Base-by-base conservation (phyloP, 2,888 invertebrate species). In the Taphrorychus bicolor region DNA sequence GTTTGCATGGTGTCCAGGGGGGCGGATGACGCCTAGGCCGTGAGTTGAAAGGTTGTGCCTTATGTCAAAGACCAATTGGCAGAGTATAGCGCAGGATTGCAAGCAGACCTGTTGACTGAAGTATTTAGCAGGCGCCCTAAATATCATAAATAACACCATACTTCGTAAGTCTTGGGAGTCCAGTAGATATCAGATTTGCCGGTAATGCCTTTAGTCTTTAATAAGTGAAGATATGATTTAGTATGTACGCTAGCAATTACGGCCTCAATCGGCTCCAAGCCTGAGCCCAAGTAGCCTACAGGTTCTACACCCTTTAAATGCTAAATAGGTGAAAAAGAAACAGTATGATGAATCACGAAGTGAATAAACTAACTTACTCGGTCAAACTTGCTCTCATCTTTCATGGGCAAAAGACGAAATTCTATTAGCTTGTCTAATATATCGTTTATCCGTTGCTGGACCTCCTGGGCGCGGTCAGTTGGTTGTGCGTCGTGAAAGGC, bases 1-100 rank as follows among this genome's bases (percentile, higher is more conserved):
- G 78, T 91, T 92, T 0, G 95, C 94, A 82, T 97, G 97, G 82
- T 97, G 97, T 0, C 97, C 97, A 0, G 97, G 97, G 0, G 95
- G 95, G 0, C 95, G 87, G 0, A 97, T 86, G 66, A 96, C 86
- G 72, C 95, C 97, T 2, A 93, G 88, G 0, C 93, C 96, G 66
- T 60, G 60, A 14, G 49, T 17, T 9, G 61, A 58, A 2, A 16
- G 5, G 16, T 23, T 41, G 2, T 45, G 5, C 18, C 53, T 45
- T 7, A 70, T 62, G 11, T 59, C 40, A 2, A 5, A 21, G 1
- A 21, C 49, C 2, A 70, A 18, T 17, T 49, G 24, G 42, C 48
- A 58, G 1, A 70, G 18, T 1, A 51, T 18, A 0, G 58, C 42
- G 14, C 66, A 48, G 9, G 70, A 70, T 14, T 56, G 41, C 22